Percentiles rank a stretch among this genome's conserved stretches.
Conservation (phyloP, 2,797 vertebrate species). For the Lepilemur septentrionalis region DNA sequence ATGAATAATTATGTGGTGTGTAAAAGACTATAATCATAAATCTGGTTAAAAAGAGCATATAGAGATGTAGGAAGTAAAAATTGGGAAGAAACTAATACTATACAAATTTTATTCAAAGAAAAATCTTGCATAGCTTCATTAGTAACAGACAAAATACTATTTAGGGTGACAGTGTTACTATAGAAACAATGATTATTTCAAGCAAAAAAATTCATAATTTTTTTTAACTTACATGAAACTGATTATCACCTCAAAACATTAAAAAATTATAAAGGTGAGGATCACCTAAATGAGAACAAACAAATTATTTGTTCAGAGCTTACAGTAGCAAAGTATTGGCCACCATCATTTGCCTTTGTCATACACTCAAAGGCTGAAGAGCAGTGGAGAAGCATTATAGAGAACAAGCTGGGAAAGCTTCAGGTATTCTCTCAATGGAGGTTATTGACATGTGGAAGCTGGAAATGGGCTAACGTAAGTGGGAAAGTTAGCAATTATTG, state of each 20-base stretch:
- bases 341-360: not conserved
- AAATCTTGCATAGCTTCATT: not conserved
- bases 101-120: not conserved
- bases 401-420: not conserved
- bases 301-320: not conserved
- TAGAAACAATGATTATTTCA: not conserved
- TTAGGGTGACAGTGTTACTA: not conserved
- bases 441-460: not conserved
- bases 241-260: not conserved
- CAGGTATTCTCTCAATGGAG: not conserved
- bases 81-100: not conserved
- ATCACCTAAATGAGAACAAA: not conserved
- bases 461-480: not conserved
- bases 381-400: not conserved
- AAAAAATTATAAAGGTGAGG: not conserved
- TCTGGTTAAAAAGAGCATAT: not conserved
- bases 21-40: not conserved
- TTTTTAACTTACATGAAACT: not conserved
- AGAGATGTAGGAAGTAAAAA: not conserved
- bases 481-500: not conserved
- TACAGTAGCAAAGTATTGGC: not conserved
- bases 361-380: not conserved
- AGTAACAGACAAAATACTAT: not conserved
- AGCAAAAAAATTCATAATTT: not conserved
- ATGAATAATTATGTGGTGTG: not conserved